phyloP scores from a whole-genome alignment of 1,140 invertebrate genomes.

The Littorina saxatilis region DNA sequence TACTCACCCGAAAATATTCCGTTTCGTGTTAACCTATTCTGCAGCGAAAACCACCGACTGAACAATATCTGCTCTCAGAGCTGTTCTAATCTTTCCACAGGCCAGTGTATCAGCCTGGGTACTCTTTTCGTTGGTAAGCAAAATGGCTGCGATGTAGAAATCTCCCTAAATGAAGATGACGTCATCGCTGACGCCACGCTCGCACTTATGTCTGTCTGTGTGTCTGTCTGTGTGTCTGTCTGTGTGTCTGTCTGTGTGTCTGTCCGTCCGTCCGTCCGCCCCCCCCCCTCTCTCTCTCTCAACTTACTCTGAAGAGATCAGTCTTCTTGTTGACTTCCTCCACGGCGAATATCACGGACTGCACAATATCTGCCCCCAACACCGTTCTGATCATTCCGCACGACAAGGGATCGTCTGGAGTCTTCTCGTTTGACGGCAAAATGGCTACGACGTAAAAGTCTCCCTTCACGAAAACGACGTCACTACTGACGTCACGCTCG shows the following conservation, averaged over 20 bases:
- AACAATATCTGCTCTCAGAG: neutral
- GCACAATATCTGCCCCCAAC: constrained; percentile 5
- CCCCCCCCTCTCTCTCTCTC: too few species aligned
- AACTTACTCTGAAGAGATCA: neutral
- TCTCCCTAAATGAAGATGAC: constrained; percentile 30
- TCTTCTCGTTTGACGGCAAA: neutral
- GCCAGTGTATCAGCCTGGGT: neutral
- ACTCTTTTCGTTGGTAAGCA: neutral
- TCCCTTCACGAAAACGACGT: constrained; percentile 24
- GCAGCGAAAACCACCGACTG: constrained; percentile 7
- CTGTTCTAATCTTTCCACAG: constrained; percentile 7
- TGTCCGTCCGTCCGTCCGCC: too few species aligned
- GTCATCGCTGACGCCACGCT: constrained; percentile 3
- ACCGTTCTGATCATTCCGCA: constrained; percentile 5
- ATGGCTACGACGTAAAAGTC: constrained; percentile 27
- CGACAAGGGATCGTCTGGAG: neutral
- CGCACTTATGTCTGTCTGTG: too few species aligned
- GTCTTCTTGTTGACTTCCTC: constrained; percentile 12
- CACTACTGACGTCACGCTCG: neutral
- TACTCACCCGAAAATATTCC: neutral
- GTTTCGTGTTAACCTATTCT: constrained; percentile 5
- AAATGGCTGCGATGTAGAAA: constrained; percentile 13
- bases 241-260: too few species aligned
- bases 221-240: neutral
- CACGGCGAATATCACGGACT: constrained; percentile 28